phyloP scores from a whole-genome alignment of 2,797 vertebrate species.

The Sebastes taczanowskii region DNA sequence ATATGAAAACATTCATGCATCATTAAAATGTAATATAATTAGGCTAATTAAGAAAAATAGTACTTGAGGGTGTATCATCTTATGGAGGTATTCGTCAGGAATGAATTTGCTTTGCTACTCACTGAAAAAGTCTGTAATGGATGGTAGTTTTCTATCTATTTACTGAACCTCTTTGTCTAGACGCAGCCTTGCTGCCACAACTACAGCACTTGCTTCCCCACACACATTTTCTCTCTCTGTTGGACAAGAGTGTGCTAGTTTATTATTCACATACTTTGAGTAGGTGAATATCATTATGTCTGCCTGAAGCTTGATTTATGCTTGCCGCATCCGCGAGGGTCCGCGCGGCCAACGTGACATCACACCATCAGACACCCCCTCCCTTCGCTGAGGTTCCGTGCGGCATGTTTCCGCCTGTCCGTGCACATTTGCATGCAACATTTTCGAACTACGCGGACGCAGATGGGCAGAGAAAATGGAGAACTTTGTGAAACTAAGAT shows the following conservation, averaged over 20 bases:
- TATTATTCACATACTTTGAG: background rate
- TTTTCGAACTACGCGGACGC: too few species aligned
- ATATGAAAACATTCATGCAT: slow-evolving; percentile 37
- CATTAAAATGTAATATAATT: slow-evolving; percentile 39
- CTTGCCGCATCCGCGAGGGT: background rate
- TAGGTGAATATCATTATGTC: background rate
- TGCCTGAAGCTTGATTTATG: background rate
- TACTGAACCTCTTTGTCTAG: background rate
- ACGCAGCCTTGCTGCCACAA: background rate
- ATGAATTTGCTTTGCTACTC: slow-evolving; percentile 18
- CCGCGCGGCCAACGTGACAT: too few species aligned
- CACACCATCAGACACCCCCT: too few species aligned
- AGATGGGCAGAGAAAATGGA: too few species aligned
- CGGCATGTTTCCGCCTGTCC: too few species aligned
- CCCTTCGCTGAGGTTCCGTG: too few species aligned
- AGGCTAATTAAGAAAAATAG: slow-evolving; percentile 35
- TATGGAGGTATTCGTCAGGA: background rate
- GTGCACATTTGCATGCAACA: too few species aligned
- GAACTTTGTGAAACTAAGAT: too few species aligned
- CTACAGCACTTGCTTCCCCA: background rate
- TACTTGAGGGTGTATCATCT: slow-evolving; percentile 24
- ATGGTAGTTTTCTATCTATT: background rate
- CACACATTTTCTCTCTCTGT: background rate
- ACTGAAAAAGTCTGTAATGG: background rate
- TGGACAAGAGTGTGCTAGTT: background rate